phyloP scores from a whole-genome alignment of 2,113 vertebrate species.

The Salminus brasiliensis region DNA sequence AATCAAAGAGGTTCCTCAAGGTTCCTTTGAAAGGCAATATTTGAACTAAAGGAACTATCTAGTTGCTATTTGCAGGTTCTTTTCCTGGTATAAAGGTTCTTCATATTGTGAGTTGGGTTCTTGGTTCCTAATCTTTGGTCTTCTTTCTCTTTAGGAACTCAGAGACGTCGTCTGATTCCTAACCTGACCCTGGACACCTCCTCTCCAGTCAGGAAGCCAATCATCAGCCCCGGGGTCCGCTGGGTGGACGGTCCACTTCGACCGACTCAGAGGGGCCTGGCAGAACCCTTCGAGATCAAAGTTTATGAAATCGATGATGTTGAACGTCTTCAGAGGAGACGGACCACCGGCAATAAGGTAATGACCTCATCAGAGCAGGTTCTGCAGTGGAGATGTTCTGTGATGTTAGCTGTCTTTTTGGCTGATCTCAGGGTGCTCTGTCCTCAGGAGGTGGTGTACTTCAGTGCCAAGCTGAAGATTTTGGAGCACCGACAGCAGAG shows the following conservation, averaged over 20 bases:
- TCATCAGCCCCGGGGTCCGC: conserved; percentile 82
- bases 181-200: conserved; percentile 86
- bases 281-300: conserved; percentile 96
- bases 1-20: too few relatives aligned
- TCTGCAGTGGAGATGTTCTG: too few relatives aligned
- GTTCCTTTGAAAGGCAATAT: too few relatives aligned
- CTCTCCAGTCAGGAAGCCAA: conserved; percentile 85
- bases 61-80: too few relatives aligned
- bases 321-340: conserved; percentile 88
- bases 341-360: conserved; percentile 84
- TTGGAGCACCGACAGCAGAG: conserved; percentile 94
- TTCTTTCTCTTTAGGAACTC: conserved; percentile 79
- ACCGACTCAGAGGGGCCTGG: conserved; percentile 74
- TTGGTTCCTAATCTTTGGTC: conserved; percentile 35
- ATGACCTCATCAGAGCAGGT: conserved; percentile 28
- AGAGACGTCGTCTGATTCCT: conserved; percentile 90
- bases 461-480: conserved; percentile 89
- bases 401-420: too few relatives aligned
- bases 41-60: too few relatives aligned
- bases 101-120: too few relatives aligned
- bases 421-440: not conserved
- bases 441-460: conserved; percentile 82
- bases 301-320: conserved; percentile 99
- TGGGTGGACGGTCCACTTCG: conserved; percentile 95
- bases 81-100: too few relatives aligned